Conservation (phyloP, 64 coral and sea anemone species). For the Exaiptasia diaphana region DNA sequence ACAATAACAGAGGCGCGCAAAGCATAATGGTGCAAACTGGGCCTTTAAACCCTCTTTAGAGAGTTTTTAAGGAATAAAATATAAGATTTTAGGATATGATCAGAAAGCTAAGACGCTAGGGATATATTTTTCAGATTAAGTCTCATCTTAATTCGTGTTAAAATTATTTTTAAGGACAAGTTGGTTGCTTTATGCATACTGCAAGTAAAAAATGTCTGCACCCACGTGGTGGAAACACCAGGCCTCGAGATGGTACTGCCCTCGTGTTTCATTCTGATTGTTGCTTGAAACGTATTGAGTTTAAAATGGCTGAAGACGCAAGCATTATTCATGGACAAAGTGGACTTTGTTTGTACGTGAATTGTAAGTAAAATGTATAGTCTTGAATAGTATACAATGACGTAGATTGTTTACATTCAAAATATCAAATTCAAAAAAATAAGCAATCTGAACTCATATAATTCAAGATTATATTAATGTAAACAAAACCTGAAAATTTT, state of each 20-base stretch:
- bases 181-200: background rate
- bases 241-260: background rate
- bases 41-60: background rate
- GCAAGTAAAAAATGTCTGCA: conserved; percentile 1
- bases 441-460: background rate
- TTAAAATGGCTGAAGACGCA: background rate
- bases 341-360: background rate
- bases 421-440: background rate
- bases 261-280: background rate
- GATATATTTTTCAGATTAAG: background rate
- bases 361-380: background rate
- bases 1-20: no score
- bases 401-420: background rate
- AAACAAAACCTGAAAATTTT: background rate
- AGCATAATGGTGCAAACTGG: background rate
- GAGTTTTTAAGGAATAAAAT: background rate
- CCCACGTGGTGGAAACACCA: background rate
- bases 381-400: background rate
- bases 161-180: background rate
- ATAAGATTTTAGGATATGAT: background rate
- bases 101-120: background rate
- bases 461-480: background rate
- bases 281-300: background rate
- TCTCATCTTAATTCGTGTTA: background rate
- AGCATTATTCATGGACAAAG: background rate